A percentile compares a stretch with the other conserved stretches of the same genome.
Conservation (phyloP, 2,888 invertebrate genomes). For the Apamea anceps region DNA sequence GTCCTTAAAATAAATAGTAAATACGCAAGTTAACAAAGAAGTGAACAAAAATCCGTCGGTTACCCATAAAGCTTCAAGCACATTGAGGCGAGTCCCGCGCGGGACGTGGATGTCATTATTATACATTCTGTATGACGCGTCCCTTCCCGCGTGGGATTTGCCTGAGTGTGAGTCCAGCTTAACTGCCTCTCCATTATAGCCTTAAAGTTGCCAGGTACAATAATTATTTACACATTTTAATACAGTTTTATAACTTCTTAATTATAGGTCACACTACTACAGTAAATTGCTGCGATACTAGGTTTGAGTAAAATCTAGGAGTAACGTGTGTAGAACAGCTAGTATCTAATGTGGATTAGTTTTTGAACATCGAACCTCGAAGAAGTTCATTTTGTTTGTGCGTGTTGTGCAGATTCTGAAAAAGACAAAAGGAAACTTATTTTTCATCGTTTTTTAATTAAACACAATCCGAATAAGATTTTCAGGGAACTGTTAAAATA, state of each 20-base stretch:
- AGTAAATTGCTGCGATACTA: slow-evolving; percentile 27
- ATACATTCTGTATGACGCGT: background rate
- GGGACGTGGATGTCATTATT: background rate
- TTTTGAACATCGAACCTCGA: slow-evolving; percentile 3
- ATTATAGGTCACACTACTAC: slow-evolving; percentile 9
- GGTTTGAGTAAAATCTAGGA: slow-evolving; percentile 29
- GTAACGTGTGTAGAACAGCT: background rate
- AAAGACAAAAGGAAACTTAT: background rate
- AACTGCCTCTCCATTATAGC: background rate
- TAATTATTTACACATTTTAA: slow-evolving; percentile 14
- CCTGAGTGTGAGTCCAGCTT: background rate
- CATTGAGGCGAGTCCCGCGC: background rate
- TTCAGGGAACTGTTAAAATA: background rate
- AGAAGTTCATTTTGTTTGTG: slow-evolving; percentile 12
- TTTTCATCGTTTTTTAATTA: background rate
- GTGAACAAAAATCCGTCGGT: background rate
- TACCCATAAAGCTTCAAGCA: background rate
- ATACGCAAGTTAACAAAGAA: background rate
- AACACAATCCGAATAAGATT: too few relatives aligned
- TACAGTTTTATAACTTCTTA: slow-evolving; percentile 27
- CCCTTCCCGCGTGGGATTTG: background rate
- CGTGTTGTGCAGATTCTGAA: slow-evolving; percentile 36
- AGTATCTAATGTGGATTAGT: slow-evolving; percentile 1
- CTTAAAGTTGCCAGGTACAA: slow-evolving; percentile 34
- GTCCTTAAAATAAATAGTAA: slow-evolving; percentile 7